Evolutionary conservation across 2,797 vertebrate genomes (phyloP).

Genomic region (Malurus leucopterus): DNA sequence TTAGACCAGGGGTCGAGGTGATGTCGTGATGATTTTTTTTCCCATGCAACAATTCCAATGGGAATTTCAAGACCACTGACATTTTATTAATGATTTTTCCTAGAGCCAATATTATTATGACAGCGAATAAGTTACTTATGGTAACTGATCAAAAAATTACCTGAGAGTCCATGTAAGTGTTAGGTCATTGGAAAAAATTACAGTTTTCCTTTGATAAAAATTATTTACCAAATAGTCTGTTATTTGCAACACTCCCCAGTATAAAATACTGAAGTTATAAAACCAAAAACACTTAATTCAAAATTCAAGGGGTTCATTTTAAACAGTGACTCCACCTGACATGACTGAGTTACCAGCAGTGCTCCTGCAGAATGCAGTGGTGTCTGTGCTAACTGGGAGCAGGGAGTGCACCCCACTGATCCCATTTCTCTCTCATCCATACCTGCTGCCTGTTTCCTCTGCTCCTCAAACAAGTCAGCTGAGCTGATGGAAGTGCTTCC

Average conservation of each 20-base stretch:
- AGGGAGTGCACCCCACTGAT: accelerated
- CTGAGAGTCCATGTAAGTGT: background rate
- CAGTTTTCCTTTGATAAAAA: background rate
- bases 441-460: constrained; percentile 84
- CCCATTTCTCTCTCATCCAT: background rate
- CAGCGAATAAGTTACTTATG: background rate
- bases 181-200: background rate
- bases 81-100: background rate
- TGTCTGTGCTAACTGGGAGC: accelerated
- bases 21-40: too few species aligned
- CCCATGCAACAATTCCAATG: background rate
- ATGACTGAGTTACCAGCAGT: background rate
- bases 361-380: background rate
- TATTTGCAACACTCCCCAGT: background rate
- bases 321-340: background rate
- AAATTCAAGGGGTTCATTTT: background rate
- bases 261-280: background rate
- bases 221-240: background rate
- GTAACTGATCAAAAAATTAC: background rate
- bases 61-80: background rate
- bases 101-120: background rate
- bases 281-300: background rate
- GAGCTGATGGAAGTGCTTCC: constrained; percentile 89
- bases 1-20: background rate
- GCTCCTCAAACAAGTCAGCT: constrained; percentile 90